Percentiles rank a stretch among this genome's conserved stretches.
These are phyloP conservation scores for Zaprionus lachaisei DNA, from an alignment of 1,140 invertebrate genomes.

Conservation along the genomic window DNA sequence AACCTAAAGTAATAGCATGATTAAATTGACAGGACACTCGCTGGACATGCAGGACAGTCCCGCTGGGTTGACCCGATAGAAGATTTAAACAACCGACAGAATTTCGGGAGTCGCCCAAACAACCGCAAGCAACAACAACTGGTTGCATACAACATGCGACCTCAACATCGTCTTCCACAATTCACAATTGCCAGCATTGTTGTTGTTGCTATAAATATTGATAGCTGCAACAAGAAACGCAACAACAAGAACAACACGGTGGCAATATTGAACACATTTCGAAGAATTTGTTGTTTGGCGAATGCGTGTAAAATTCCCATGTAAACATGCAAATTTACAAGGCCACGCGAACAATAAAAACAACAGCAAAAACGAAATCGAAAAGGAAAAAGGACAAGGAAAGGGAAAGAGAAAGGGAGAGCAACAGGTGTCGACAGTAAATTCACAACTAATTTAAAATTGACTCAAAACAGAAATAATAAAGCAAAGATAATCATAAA, in stretches of 20 bases:
- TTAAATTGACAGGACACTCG: conserved; percentile 65
- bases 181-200: conserved; percentile 23
- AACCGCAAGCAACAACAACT: not conserved
- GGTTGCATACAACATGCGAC: not conserved
- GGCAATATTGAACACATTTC: conserved; percentile 34
- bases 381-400: not conserved
- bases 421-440: conserved; percentile 53
- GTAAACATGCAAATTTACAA: conserved; percentile 72
- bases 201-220: conserved; percentile 27
- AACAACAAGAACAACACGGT: conserved; percentile 36
- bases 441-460: conserved; percentile 42
- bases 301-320: conserved; percentile 63
- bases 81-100: conserved; percentile 13
- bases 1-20: conserved; percentile 72
- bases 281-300: conserved; percentile 44
- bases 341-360: conserved; percentile 35
- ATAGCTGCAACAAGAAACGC: conserved; percentile 10
- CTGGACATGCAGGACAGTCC: conserved; percentile 10
- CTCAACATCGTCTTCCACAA: conserved; percentile 19
- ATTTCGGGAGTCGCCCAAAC: conserved; percentile 18
- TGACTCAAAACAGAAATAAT: conserved; percentile 25
- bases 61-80: not conserved
- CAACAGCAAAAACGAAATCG: conserved; percentile 21
- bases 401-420: not conserved
- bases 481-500: not conserved